A percentile compares a stretch with the other conserved stretches of the same genome.
phyloP scores from a whole-genome alignment of 2,888 invertebrate genomes.

The Anticlea derivata region DNA sequence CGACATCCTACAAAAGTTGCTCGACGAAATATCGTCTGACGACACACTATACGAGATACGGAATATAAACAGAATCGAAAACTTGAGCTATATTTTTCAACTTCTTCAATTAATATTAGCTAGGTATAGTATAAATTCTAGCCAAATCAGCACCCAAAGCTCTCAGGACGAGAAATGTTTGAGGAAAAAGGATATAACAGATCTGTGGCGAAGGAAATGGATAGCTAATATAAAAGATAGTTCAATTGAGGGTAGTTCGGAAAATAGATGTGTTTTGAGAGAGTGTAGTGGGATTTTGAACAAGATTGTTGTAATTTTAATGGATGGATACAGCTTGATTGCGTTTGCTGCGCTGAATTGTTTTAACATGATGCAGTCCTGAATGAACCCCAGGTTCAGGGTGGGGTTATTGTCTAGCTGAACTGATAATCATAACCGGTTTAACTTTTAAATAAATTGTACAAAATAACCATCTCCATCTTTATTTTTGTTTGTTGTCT shows the following conservation, averaged over 20 bases:
- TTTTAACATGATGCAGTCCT: constrained; percentile 63
- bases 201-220: constrained; percentile 73
- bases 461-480: no score
- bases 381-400: no score
- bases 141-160: constrained; percentile 34
- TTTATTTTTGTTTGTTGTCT: no score
- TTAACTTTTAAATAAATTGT: no score
- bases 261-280: constrained; percentile 49
- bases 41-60: constrained; percentile 48
- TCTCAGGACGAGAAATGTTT: constrained; percentile 49
- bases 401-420: no score
- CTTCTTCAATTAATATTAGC: no score
- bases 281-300: constrained; percentile 61
- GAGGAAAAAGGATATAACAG: constrained; percentile 58
- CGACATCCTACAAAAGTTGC: constrained; percentile 45
- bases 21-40: constrained; percentile 39
- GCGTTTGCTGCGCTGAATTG: constrained; percentile 68
- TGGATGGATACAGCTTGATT: constrained; percentile 64
- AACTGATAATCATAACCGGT: no score
- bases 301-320: constrained; percentile 60
- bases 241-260: constrained; percentile 38
- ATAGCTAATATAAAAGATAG: constrained; percentile 48
- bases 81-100: constrained; percentile 61
- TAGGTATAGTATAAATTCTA: no score
- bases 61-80: constrained; percentile 53